Evolutionary conservation across 2,797 vertebrate genomes (phyloP).

Genomic region (Prunella strophiata): DNA sequence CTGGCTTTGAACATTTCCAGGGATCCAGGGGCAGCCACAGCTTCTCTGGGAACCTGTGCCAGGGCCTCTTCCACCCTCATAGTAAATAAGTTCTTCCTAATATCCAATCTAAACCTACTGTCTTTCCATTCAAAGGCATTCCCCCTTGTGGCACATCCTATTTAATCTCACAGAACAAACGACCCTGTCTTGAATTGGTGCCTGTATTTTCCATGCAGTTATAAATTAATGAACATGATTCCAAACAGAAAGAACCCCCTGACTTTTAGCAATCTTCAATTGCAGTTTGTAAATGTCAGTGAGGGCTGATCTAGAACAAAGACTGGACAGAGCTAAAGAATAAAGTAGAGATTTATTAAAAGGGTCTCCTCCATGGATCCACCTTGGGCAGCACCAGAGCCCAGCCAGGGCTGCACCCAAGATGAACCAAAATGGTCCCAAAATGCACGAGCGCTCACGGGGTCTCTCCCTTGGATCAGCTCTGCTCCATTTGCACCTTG

Average conservation of each 20-base stretch:
- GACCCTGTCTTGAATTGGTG: accelerated
- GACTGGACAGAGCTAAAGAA: background rate
- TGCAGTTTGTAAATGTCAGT: background rate
- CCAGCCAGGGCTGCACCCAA: too few species aligned
- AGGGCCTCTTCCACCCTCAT: accelerated
- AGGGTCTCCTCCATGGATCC: background rate
- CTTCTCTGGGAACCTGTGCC: background rate
- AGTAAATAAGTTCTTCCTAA: background rate
- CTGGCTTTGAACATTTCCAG: background rate
- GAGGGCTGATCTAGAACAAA: background rate
- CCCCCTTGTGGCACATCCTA: background rate
- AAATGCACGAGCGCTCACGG: too few species aligned
- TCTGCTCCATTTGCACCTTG: too few species aligned
- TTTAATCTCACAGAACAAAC: background rate
- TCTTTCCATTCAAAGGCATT: background rate
- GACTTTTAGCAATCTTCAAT: background rate
- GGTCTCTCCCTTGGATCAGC: too few species aligned
- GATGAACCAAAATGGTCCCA: too few species aligned
- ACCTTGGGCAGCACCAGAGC: background rate
- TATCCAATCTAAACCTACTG: background rate
- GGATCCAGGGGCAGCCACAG: background rate
- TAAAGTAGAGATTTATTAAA: background rate
- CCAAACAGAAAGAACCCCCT: background rate
- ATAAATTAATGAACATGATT: accelerated
- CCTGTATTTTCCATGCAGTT: background rate